Conservation (phyloP, 1,140 invertebrate species). For the Pseudobourletiella spinata region DNA sequence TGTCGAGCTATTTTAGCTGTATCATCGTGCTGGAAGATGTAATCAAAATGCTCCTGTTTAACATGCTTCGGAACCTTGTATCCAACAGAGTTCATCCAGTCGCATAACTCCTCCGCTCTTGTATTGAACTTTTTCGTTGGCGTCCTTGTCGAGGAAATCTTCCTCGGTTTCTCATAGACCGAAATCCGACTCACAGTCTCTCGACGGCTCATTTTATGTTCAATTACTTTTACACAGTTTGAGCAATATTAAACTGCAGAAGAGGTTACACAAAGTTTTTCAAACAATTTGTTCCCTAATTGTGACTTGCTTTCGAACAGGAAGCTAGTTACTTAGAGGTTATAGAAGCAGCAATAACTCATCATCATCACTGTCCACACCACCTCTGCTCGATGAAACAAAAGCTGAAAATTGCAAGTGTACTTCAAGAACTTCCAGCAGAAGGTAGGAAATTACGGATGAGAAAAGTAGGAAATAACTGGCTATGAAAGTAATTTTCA, state of each 20-base stretch:
- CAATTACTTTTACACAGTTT: not conserved
- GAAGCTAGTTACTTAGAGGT: too few relatives aligned
- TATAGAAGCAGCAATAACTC: too few relatives aligned
- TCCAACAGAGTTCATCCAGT: conserved; percentile 15
- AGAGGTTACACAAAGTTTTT: too few relatives aligned
- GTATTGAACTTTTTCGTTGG: conserved; percentile 4
- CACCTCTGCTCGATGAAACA: too few relatives aligned
- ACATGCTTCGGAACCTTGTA: conserved; percentile 18
- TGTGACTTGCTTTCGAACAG: too few relatives aligned
- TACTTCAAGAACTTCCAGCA: conserved; percentile 16
- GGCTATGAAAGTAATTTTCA: conserved; percentile 17
- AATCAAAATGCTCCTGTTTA: conserved; percentile 24
- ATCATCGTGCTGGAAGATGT: conserved; percentile 30
- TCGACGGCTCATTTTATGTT: not conserved
- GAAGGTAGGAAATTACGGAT: conserved; percentile 19
- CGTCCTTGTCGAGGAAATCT: not conserved
- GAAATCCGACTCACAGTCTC: not conserved
- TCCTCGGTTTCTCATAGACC: not conserved
- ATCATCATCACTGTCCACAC: too few relatives aligned
- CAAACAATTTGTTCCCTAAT: too few relatives aligned
- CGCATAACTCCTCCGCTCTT: conserved; percentile 18
- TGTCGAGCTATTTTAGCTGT: not conserved
- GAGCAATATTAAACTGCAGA: too few relatives aligned
- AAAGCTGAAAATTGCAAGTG: too few relatives aligned
- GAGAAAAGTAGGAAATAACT: conserved; percentile 22